These are phyloP conservation scores for Argentina silus DNA, from an alignment of 2,797 vertebrate genomes.

Conservation along the genomic window DNA sequence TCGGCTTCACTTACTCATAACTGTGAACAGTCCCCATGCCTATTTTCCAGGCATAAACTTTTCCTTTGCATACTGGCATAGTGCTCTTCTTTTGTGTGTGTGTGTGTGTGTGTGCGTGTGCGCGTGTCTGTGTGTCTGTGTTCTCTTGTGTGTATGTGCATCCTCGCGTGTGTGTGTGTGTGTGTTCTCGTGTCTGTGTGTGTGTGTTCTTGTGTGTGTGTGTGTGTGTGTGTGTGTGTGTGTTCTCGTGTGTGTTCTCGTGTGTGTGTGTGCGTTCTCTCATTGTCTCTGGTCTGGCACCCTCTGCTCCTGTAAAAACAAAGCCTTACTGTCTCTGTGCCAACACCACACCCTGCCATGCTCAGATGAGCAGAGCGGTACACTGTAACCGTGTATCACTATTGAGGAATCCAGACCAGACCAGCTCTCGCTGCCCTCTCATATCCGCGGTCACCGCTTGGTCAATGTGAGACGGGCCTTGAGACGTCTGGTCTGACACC, in stretches of 20 bases:
- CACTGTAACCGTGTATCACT: neutral
- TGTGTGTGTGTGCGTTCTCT: constrained; percentile 23
- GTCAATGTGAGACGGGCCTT: neutral
- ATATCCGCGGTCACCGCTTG: constrained; percentile 1
- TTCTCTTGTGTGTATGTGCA: constrained; percentile 29
- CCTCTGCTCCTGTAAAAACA: neutral
- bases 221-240: constrained; percentile 30
- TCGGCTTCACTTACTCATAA: constrained; percentile 53
- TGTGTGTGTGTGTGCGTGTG: neutral
- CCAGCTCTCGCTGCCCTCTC: neutral
- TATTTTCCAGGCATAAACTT: constrained; percentile 41
- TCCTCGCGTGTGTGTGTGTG: constrained; percentile 35
- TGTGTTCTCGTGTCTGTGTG: constrained; percentile 23
- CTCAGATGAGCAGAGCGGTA: neutral
- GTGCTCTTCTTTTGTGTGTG: constrained; percentile 28
- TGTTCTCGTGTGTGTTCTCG: constrained; percentile 44
- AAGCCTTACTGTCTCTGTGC: neutral
- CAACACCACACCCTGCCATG: neutral
- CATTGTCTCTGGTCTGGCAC: constrained; percentile 15
- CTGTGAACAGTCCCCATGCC: constrained; percentile 25
- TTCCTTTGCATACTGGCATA: constrained; percentile 34
- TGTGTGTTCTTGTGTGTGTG: constrained; percentile 31
- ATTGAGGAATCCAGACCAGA: neutral
- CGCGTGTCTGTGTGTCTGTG: constrained; percentile 24
- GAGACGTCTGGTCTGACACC: constrained; percentile 22